These are phyloP conservation scores for Andrena praecox DNA, from an alignment of 2,888 invertebrate genomes.

Conservation along the genomic window DNA sequence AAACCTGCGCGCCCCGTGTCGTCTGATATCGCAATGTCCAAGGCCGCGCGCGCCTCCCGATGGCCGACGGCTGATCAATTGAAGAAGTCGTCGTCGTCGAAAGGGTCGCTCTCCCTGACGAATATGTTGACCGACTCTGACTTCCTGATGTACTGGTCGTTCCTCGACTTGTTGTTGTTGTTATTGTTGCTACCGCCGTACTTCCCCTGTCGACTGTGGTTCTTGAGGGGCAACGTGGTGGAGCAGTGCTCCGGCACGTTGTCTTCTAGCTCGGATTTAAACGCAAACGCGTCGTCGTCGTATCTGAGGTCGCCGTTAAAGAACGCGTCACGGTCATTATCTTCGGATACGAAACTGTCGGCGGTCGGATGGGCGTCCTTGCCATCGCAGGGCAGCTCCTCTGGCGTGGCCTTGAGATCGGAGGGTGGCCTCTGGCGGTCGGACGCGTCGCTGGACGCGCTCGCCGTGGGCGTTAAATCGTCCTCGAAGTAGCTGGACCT, in stretches of 20 bases:
- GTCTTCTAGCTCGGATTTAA: conserved; percentile 81
- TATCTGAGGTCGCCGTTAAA: conserved; percentile 80
- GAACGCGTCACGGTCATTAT: conserved; percentile 76
- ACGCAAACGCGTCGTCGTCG: conserved; percentile 81
- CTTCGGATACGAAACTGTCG: conserved; percentile 77
- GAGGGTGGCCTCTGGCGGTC: conserved; percentile 76
- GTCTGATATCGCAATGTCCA: conserved; percentile 35
- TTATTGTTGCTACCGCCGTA: conserved; percentile 84
- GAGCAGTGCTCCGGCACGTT: conserved; percentile 78
- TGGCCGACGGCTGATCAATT: conserved; percentile 79
- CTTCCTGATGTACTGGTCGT: conserved; percentile 91
- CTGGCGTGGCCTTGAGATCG: conserved; percentile 80
- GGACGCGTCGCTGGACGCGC: conserved; percentile 79
- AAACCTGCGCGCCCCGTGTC: not conserved
- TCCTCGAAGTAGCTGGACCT: conserved; percentile 86
- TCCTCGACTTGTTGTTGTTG: conserved; percentile 83
- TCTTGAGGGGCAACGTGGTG: conserved; percentile 75
- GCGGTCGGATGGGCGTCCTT: conserved; percentile 65
- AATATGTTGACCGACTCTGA: conserved; percentile 97
- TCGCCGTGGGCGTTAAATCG: conserved; percentile 86
- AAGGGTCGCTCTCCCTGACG: conserved; percentile 93
- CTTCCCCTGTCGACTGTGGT: conserved; percentile 65
- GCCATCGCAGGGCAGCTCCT: conserved; percentile 76
- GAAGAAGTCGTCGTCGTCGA: conserved; percentile 95
- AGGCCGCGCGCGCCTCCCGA: conserved; percentile 9